Evolutionary conservation across 2,888 invertebrate genomes (phyloP), one percentile per base, ranked within the genome.

Genomic region (Lepas anatifera): DNA sequence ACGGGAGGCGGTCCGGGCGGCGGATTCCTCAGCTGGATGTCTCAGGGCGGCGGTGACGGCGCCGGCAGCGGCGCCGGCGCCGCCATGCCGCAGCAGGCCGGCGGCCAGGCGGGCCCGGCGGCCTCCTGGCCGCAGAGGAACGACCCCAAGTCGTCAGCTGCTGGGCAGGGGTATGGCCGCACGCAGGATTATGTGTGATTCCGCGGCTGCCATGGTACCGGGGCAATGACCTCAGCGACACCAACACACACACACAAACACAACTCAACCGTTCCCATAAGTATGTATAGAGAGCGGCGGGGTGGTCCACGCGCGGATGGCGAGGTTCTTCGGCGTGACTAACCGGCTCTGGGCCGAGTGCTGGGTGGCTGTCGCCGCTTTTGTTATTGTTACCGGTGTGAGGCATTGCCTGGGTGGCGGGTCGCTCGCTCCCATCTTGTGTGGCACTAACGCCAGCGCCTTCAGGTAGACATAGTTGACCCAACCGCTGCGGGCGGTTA

Each of bases 1-100:
- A 78, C 79, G 81, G 68, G 82, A 70, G 80, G 82, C 72, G 82
- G 80, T 79, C 76, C 78, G 74, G 69, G 68, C 18, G 70, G 70
- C 48, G 73, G 74, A 76, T 88, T 88, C 79, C 83, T 88, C 73
- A 87, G 87, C 69, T 88, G 88, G 88, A 87, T 88, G 87, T 87
- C 85, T 79, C 88, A 87, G 81, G 87, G 84, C 77, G 85, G 71
- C 29, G 73, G 71, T 16, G 75, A 73, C 79, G 83, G 83, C 78
- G 80, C 77, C 22, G 70, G 50, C 27, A 29, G 50, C 27, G 48
- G 48, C 48, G 52, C 27, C 29, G 27, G 27, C 50, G 52, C 18
- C 16, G 76, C 86, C 81, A n/a, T 39, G 66, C 66, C 25, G 66
- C 66, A 39, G 66, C 66, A 25, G 66, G 25, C 37, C 2, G 37